Conservation (phyloP, 2,797 vertebrate genomes). For the Eulemur mongoz region DNA sequence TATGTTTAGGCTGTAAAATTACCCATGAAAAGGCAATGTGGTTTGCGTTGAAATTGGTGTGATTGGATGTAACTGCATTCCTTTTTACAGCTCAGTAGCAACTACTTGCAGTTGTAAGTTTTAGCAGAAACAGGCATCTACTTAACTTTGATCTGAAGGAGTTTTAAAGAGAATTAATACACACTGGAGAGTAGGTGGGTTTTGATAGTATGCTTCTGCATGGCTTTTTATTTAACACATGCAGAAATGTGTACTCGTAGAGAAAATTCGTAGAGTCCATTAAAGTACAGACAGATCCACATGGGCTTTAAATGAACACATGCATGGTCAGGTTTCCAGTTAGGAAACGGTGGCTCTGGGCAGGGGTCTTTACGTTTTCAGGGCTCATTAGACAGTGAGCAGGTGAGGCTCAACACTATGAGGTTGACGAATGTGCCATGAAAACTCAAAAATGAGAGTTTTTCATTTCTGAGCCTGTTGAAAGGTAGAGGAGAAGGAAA, state of each 20-base stretch:
- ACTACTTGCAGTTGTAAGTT: neutral
- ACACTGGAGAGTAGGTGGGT: neutral
- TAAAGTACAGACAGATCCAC: neutral
- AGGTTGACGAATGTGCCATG: neutral
- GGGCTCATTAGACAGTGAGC: neutral
- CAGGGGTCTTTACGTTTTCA: neutral
- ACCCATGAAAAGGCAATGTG: neutral
- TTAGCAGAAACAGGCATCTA: neutral
- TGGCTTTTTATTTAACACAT: neutral
- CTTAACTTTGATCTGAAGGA: slow-evolving; percentile 24
- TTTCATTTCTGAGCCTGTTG: neutral
- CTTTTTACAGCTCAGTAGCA: neutral
- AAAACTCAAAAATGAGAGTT: neutral
- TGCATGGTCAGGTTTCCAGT: neutral
- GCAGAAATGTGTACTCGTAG: neutral
- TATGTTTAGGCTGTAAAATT: neutral
- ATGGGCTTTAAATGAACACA: neutral
- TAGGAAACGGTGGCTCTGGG: neutral
- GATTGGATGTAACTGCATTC: neutral
- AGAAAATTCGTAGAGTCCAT: neutral
- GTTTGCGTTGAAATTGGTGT: neutral
- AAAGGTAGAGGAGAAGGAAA: slow-evolving; percentile 19
- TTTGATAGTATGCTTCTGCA: neutral
- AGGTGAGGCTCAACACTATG: neutral
- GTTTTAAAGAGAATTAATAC: slow-evolving; percentile 51